Conservation (phyloP, 1,140 invertebrate species). For the Monomorium pharaonis region DNA sequence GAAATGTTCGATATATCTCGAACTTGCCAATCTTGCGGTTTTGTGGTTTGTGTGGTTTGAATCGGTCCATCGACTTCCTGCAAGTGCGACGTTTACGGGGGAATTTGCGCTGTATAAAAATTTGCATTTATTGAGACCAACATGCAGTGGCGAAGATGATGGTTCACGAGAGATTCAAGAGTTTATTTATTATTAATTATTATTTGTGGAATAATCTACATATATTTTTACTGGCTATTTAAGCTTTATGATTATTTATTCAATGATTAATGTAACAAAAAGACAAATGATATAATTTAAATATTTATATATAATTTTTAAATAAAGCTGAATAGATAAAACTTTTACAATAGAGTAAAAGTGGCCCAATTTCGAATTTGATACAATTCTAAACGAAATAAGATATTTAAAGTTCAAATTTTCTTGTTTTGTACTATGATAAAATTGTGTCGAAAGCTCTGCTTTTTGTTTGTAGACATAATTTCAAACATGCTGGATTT, state of each 20-base stretch:
- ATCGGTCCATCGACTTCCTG: slow-evolving; percentile 22
- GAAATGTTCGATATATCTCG: slow-evolving; percentile 52
- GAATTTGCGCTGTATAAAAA: slow-evolving; percentile 64
- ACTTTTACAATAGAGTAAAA: not conserved
- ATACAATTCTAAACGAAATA: not conserved
- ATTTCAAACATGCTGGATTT: too few relatives aligned
- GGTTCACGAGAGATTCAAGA: not conserved
- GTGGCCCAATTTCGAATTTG: too few relatives aligned
- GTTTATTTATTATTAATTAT: not conserved
- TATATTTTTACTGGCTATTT: not conserved
- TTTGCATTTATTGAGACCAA: not conserved
- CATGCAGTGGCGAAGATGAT: not conserved
- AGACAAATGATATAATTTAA: not conserved
- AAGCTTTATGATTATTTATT: not conserved
- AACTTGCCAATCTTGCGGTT: slow-evolving; percentile 58
- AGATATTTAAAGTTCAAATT: not conserved
- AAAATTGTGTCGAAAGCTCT: too few relatives aligned
- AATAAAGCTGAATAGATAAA: not conserved
- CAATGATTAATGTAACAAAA: not conserved
- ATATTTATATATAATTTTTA: not conserved
- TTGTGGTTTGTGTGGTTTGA: slow-evolving; percentile 49
- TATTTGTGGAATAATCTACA: not conserved
- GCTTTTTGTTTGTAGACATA: too few relatives aligned
- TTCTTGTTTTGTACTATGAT: too few relatives aligned
- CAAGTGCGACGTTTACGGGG: slow-evolving; percentile 58